Base-by-base conservation (phyloP, 2,888 invertebrate genomes). In the Trichacis sp. region DNA sequence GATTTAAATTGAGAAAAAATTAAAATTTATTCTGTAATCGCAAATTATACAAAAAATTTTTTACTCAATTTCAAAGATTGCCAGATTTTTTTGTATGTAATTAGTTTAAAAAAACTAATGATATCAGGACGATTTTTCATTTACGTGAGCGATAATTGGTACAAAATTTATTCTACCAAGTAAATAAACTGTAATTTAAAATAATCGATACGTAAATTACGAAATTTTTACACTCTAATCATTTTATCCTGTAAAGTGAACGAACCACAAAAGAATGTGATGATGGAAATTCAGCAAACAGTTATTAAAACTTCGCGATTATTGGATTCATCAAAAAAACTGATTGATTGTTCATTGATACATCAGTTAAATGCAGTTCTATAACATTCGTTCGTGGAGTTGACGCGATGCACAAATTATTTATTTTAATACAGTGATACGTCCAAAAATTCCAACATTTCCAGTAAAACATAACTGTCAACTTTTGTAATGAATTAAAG, bases 341-440 rank as follows among this genome's bases (percentile, higher is more conserved):
- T n/a, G n/a, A n/a, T n/a, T n/a, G n/a, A n/a, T n/a, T n/a, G n/a
- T n/a, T n/a, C n/a, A n/a, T n/a, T n/a, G n/a, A n/a, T n/a, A n/a
- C n/a, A n/a, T n/a, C n/a, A n/a, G n/a, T n/a, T n/a, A n/a, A n/a
- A n/a, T n/a, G n/a, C n/a, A n/a, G n/a, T n/a, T n/a, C n/a, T n/a
- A n/a, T 74, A 68, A 73, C 69, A 65, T 75, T 75, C 72, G 77
- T 77, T 69, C 73, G 69, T 76, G 74, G 70, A 72, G 70, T 72
- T 73, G 79, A 73, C 68, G 78, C 79, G 78, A 74, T 71, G 77
- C 79, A 79, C 74, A 78, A 76, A 76, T 78, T 82, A 81, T 82
- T 83, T 83, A 81, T 83, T 82, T 83, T 83, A 77, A 76, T 81
- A 80, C 77, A 75, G 73, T 77, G 74, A 71, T 71, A 70, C 71